phyloP scores from a whole-genome alignment of 2,113 vertebrate genomes.

The Emydura subglobosa region DNA sequence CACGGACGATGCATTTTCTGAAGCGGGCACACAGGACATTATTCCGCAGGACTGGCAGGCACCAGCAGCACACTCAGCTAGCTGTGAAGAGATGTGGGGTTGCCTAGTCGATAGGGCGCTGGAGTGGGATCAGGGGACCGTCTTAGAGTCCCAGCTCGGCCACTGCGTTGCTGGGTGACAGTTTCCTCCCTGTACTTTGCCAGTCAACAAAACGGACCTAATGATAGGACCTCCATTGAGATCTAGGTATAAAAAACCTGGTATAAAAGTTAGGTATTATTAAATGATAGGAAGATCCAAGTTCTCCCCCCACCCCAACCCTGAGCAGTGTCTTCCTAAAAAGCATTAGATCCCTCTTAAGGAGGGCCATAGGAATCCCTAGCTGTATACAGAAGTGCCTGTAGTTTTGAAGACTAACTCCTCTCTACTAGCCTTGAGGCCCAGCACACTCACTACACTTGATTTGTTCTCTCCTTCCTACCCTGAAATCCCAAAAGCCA shows the following conservation, averaged over 20 bases:
- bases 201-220: neutral
- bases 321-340: neutral
- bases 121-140: neutral
- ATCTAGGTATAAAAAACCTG: neutral
- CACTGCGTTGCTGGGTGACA: neutral
- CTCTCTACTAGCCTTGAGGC: neutral
- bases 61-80: neutral
- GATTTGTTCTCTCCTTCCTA: neutral
- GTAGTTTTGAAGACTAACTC: neutral
- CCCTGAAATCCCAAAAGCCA: neutral
- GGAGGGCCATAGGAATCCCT: neutral
- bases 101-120: neutral
- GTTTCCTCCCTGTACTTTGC: neutral
- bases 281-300: neutral
- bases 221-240: neutral
- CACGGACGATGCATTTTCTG: neutral
- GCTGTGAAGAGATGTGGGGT: neutral
- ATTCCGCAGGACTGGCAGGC: neutral
- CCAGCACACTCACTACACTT: neutral
- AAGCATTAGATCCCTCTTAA: neutral
- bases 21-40: rapidly evolving
- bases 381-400: neutral
- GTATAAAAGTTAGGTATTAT: neutral
- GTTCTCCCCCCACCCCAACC: neutral
- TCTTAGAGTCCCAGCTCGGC: neutral